A percentile compares a stretch with the other conserved stretches of the same genome.
phyloP scores from a whole-genome alignment of 2,797 vertebrate genomes.

The Lutjanus campechanus region DNA sequence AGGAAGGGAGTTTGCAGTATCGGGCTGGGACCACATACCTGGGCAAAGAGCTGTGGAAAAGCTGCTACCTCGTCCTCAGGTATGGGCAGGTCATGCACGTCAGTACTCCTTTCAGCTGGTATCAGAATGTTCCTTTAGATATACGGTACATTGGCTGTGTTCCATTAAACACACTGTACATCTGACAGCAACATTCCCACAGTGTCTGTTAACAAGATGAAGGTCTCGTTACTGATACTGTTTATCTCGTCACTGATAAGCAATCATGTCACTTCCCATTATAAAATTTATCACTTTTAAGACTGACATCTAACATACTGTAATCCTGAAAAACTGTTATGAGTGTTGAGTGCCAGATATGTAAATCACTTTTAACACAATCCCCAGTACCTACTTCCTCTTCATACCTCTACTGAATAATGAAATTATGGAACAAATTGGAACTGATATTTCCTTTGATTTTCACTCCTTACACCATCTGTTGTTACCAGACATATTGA shows the following conservation, averaged over 20 bases:
- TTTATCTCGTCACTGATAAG: background rate
- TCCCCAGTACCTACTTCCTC: no score
- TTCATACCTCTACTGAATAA: background rate
- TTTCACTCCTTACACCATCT: background rate
- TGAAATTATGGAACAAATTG: background rate
- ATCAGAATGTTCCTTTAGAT: background rate
- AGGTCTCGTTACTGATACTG: background rate
- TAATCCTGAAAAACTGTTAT: background rate
- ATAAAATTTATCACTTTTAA: background rate
- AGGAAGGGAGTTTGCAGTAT: slow-evolving; percentile 93
- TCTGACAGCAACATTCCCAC: background rate
- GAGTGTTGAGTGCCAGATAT: background rate
- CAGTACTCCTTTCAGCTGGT: background rate
- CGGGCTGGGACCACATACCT: slow-evolving; percentile 93
- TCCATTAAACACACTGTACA: background rate
- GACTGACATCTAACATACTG: background rate
- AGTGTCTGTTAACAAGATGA: background rate
- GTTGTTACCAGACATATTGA: background rate
- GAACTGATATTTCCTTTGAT: background rate
- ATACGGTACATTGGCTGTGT: background rate
- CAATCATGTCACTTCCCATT: background rate
- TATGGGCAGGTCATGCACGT: slow-evolving; percentile 53
- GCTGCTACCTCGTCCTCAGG: slow-evolving; percentile 96
- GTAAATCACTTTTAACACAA: background rate
- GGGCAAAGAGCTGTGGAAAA: slow-evolving; percentile 96